phyloP scores from a whole-genome alignment of 53 echinoderm and acorn worm genomes.

The Patiria pectinifera region DNA sequence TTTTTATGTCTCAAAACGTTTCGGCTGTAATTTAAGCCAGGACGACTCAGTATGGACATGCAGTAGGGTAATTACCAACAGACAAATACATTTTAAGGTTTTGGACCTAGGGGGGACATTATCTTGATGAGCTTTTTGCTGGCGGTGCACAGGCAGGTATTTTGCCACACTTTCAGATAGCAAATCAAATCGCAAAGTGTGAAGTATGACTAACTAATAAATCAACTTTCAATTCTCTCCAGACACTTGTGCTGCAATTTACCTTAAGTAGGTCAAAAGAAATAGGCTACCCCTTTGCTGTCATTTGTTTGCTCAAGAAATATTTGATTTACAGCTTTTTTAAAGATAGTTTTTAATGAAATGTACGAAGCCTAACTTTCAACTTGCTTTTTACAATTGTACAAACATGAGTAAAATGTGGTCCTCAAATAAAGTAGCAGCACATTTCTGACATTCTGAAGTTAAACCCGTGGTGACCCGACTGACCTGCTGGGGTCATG shows the following conservation, averaged over 20 bases:
- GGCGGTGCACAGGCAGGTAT: no score
- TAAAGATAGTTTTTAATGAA: not conserved
- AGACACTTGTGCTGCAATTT: no score
- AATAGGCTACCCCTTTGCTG: no score
- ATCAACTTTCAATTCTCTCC: no score
- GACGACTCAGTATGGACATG: not conserved
- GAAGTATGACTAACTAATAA: no score
- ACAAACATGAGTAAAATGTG: not conserved
- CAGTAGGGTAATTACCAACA: not conserved
- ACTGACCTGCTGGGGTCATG: slow-evolving; percentile 25
- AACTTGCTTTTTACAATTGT: not conserved
- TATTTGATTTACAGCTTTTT: no score
- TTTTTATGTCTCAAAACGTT: not conserved
- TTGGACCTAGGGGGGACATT: no score
- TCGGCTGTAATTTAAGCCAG: not conserved
- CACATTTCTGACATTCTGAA: slow-evolving; percentile 29
- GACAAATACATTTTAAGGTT: not conserved
- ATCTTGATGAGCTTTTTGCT: no score
- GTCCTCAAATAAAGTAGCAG: not conserved
- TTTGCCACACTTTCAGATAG: no score
- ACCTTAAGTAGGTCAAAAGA: no score
- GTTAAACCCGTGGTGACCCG: slow-evolving; percentile 9
- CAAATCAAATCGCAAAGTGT: no score
- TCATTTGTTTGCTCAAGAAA: no score
- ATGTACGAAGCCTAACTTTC: not conserved